These are phyloP conservation scores for Leptinotarsa juncta DNA, from an alignment of 2,888 invertebrate genomes.

Conservation along the genomic window DNA sequence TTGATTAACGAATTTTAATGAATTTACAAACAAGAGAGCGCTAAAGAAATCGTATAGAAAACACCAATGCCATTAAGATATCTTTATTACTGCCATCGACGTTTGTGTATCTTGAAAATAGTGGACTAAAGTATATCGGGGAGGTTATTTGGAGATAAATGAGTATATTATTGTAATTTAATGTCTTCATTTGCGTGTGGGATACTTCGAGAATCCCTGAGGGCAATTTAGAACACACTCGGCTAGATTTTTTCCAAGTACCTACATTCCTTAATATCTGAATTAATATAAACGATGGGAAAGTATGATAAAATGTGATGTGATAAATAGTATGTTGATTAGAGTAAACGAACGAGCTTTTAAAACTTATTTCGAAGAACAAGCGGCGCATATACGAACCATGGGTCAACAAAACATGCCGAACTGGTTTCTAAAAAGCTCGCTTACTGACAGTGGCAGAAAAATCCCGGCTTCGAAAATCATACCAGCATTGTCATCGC, in stretches of 20 bases:
- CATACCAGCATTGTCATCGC: too few species aligned
- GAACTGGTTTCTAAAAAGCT: too few species aligned
- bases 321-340: too few species aligned
- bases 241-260: constrained; percentile 19
- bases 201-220: constrained; percentile 35
- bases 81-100: constrained; percentile 22
- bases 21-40: constrained; percentile 26
- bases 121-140: constrained; percentile 16
- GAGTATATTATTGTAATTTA: constrained; percentile 46
- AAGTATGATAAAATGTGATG: not conserved
- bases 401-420: too few species aligned
- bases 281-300: not conserved
- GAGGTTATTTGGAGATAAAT: constrained; percentile 35
- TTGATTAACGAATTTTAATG: constrained; percentile 28
- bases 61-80: constrained; percentile 30
- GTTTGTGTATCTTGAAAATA: constrained; percentile 28
- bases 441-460: too few species aligned
- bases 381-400: too few species aligned
- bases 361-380: too few species aligned
- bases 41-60: constrained; percentile 25
- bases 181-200: constrained; percentile 51
- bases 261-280: constrained; percentile 3
- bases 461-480: too few species aligned
- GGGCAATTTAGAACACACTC: constrained; percentile 31
- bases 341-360: too few species aligned